These are phyloP conservation scores for Myzus persicae DNA, from an alignment of 1,140 invertebrate species.

Conservation along the genomic window DNA sequence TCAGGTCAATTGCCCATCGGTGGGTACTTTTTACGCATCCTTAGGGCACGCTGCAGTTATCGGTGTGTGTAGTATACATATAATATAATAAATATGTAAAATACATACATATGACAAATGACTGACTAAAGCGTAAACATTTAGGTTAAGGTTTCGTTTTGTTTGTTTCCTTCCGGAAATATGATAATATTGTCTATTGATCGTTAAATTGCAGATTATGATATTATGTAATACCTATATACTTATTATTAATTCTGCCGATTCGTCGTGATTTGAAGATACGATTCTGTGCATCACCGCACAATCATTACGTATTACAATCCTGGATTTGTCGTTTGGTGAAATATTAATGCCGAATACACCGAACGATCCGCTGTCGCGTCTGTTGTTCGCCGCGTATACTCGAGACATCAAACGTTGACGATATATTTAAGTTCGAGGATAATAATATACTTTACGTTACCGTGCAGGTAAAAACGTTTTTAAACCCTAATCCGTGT, in stretches of 20 bases:
- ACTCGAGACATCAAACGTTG: not conserved
- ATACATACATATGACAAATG: not conserved
- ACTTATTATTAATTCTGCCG: not conserved
- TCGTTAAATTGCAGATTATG: too few species aligned
- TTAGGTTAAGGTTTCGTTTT: not conserved
- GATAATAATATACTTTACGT: constrained; percentile 2
- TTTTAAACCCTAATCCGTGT: constrained; percentile 32
- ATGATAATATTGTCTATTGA: too few species aligned
- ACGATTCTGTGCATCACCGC: not conserved
- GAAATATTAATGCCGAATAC: not conserved
- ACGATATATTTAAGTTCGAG: not conserved
- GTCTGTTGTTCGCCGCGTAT: not conserved
- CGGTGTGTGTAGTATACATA: not conserved
- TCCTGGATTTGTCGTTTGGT: not conserved
- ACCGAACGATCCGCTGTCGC: not conserved
- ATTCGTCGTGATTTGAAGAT: not conserved
- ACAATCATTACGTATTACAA: not conserved
- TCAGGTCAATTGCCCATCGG: constrained; percentile 54
- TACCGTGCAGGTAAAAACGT: not conserved
- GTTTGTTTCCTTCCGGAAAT: not conserved
- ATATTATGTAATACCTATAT: too few species aligned
- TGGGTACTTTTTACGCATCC: constrained; percentile 43
- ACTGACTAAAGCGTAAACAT: not conserved
- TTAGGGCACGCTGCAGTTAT: not conserved
- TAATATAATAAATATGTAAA: not conserved